These are phyloP conservation scores for Tachina fera DNA, from an alignment of 2,888 invertebrate genomes.

Conservation along the genomic window DNA sequence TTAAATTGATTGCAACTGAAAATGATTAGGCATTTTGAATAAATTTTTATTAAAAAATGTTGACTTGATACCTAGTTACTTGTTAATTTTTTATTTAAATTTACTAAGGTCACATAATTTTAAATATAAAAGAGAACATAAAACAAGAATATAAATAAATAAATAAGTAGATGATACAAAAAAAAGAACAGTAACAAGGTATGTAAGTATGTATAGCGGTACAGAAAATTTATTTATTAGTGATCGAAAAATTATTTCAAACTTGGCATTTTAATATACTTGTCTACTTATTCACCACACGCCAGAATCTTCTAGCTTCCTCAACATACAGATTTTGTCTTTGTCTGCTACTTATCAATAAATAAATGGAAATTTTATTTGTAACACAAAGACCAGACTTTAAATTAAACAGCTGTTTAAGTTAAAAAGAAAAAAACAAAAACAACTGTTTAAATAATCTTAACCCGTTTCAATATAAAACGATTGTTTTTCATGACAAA, in stretches of 20 bases:
- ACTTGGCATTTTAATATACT: neutral
- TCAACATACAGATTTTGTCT: conserved; percentile 3
- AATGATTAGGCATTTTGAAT: neutral
- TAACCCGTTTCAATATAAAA: conserved; percentile 22
- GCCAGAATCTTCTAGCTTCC: neutral
- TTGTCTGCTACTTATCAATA: neutral
- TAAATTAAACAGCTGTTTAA: conserved; percentile 28
- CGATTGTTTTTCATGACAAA: conserved; percentile 1
- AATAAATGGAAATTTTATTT: conserved; percentile 9
- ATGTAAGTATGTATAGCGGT: no score
- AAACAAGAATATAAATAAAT: no score
- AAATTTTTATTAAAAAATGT: neutral
- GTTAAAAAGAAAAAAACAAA: neutral
- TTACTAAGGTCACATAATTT: no score
- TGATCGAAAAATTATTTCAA: neutral
- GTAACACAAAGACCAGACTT: conserved; percentile 30
- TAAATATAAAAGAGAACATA: no score
- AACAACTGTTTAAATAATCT: conserved; percentile 43
- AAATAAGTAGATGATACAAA: no score
- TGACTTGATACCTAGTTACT: neutral
- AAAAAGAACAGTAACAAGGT: no score
- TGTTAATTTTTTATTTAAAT: neutral
- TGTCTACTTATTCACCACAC: neutral
- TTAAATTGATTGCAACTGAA: neutral
- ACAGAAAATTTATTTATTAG: no score